Evolutionary conservation across 2,888 invertebrate species (phyloP).

Genomic region (Nebria salina): DNA sequence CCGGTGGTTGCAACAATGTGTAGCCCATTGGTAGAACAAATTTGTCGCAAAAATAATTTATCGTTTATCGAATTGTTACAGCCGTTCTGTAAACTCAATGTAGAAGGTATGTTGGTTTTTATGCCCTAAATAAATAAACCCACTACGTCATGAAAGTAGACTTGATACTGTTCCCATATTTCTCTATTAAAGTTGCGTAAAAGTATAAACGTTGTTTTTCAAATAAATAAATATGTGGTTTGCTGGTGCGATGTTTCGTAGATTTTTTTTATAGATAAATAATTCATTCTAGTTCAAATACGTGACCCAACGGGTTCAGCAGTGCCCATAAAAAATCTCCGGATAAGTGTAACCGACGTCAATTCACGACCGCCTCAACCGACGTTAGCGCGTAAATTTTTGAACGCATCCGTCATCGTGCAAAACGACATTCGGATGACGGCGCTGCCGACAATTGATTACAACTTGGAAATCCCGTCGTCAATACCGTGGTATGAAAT

Average conservation of each 20-base stretch:
- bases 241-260: no score
- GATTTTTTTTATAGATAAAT: not conserved
- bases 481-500: constrained; percentile 94
- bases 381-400: constrained; percentile 81
- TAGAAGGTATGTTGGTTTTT: constrained; percentile 70
- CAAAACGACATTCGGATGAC: constrained; percentile 55
- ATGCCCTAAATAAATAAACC: no score
- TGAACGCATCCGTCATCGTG: constrained; percentile 68
- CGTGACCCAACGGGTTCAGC: constrained; percentile 82
- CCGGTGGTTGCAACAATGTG: constrained; percentile 88
- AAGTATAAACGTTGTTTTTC: no score
- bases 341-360: constrained; percentile 83
- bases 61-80: constrained; percentile 89
- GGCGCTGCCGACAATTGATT: constrained; percentile 58
- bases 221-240: no score
- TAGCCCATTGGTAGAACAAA: constrained; percentile 82
- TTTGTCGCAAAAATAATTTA: constrained; percentile 90
- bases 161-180: no score
- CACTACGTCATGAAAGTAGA: no score
- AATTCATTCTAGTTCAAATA: constrained; percentile 73
- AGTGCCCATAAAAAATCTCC: constrained; percentile 78
- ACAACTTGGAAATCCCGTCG: constrained; percentile 75
- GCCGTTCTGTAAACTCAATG: constrained; percentile 82
- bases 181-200: no score
- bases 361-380: constrained; percentile 84